Percentiles rank a stretch among this genome's conserved stretches.
These are phyloP conservation scores for Arion vulgaris DNA, from an alignment of 1,140 invertebrate genomes.

Conservation along the genomic window DNA sequence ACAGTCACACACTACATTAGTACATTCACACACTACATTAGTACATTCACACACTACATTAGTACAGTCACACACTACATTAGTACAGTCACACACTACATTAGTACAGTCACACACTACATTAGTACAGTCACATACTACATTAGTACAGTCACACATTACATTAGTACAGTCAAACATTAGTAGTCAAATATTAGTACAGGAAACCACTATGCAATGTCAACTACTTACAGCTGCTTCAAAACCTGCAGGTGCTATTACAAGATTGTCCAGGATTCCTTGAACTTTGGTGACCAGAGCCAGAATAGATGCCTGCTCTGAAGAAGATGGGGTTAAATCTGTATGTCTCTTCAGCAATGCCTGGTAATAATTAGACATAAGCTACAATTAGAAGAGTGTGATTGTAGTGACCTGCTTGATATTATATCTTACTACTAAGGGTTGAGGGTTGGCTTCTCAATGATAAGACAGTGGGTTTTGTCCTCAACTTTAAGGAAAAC, in stretches of 20 bases:
- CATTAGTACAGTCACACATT: no score
- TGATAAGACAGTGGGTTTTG: neutral
- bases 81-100: no score
- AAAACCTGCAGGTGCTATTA: conserved; percentile 92
- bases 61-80: no score
- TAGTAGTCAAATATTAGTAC: no score
- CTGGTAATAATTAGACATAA: conserved; percentile 71
- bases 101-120: no score
- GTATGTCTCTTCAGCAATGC: conserved; percentile 91
- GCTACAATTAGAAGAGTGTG: neutral
- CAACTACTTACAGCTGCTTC: conserved; percentile 91
- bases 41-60: no score
- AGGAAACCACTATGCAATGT: neutral
- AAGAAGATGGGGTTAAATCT: conserved; percentile 89
- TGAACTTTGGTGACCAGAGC: conserved; percentile 95
- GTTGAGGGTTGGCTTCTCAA: conserved; percentile 19
- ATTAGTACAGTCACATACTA: no score
- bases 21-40: no score
- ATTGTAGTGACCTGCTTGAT: neutral
- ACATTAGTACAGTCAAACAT: no score
- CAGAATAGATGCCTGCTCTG: conserved; percentile 90
- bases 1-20: no score
- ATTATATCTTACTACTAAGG: no score
- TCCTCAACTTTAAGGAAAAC: no score
- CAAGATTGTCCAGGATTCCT: conserved; percentile 91